Evolutionary conservation across 2,888 invertebrate species (phyloP).

Genomic region (Cataglyphis altisquamis): DNA sequence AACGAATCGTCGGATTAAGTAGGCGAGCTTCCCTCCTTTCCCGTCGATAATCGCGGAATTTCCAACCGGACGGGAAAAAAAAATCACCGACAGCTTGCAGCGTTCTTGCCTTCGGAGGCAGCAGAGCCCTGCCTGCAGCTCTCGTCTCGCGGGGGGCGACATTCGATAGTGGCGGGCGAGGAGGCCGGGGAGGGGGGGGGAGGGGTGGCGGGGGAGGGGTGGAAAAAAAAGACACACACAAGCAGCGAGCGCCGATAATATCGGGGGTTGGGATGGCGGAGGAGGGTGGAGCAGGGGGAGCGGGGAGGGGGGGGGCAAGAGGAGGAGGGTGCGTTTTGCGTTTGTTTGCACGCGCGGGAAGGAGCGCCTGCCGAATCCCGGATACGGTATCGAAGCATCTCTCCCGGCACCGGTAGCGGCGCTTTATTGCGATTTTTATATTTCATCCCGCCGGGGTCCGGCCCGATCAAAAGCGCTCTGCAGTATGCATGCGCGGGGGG

Average conservation of each 20-base stretch:
- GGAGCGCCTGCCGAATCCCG: slow-evolving; percentile 72
- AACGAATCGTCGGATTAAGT: slow-evolving; percentile 30
- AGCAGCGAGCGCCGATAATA: slow-evolving; percentile 58
- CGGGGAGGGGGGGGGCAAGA: background rate
- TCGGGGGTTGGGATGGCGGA: slow-evolving; percentile 30
- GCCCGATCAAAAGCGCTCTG: slow-evolving; percentile 79
- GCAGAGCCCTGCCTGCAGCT: background rate
- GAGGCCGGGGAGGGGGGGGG: background rate
- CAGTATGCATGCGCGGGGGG: slow-evolving; percentile 76
- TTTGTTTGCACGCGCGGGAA: slow-evolving; percentile 64
- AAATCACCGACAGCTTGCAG: slow-evolving; percentile 44
- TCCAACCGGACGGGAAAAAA: slow-evolving; percentile 18
- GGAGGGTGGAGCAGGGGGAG: background rate
- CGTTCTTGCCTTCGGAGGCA: slow-evolving; percentile 42
- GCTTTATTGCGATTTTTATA: slow-evolving; percentile 83
- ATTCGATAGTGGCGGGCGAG: slow-evolving; percentile 30
- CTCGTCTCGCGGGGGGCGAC: slow-evolving; percentile 56
- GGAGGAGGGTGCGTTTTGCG: slow-evolving; percentile 31
- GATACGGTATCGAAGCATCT: slow-evolving; percentile 76
- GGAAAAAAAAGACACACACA: slow-evolving; percentile 1
- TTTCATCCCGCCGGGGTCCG: slow-evolving; percentile 79
- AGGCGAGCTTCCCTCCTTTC: slow-evolving; percentile 26
- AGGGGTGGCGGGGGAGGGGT: background rate
- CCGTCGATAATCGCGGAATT: slow-evolving; percentile 43
- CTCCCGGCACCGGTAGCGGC: slow-evolving; percentile 74